A percentile compares a stretch with the other conserved stretches of the same genome.
These are phyloP conservation scores for Acanthornis magna DNA, from an alignment of 2,797 vertebrate genomes.

Conservation along the genomic window DNA sequence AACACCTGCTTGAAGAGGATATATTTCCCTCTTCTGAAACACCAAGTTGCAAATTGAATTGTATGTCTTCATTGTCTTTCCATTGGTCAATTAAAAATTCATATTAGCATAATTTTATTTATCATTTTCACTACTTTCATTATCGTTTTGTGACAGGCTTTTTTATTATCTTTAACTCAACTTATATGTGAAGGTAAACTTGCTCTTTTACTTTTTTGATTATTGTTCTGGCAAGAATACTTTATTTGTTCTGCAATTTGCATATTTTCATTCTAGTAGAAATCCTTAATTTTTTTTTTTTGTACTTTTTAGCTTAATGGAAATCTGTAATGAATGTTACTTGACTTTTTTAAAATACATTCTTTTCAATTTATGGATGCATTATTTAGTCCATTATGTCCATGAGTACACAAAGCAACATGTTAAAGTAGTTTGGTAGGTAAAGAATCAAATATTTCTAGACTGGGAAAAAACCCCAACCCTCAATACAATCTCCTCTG, in stretches of 20 bases:
- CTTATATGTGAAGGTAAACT: not conserved
- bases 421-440: not conserved
- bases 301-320: not conserved
- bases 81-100: not conserved
- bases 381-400: not conserved
- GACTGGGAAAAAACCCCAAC: rapidly evolving
- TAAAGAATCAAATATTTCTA: not conserved
- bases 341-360: not conserved
- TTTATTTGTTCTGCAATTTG: not conserved
- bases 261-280: not conserved
- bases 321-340: not conserved
- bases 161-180: not conserved
- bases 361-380: not conserved
- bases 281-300: not conserved
- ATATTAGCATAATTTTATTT: not conserved
- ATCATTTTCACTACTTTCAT: not conserved
- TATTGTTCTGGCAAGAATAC: not conserved
- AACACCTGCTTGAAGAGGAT: not conserved
- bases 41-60: not conserved
- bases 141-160: not conserved
- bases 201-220: not conserved
- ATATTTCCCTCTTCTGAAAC: not conserved
- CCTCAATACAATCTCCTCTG: not conserved
- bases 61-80: not conserved
- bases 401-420: not conserved